Percentiles rank a stretch among this genome's conserved stretches.
Evolutionary conservation across 2,888 invertebrate species (phyloP).

Genomic region (Unio pictorum): DNA sequence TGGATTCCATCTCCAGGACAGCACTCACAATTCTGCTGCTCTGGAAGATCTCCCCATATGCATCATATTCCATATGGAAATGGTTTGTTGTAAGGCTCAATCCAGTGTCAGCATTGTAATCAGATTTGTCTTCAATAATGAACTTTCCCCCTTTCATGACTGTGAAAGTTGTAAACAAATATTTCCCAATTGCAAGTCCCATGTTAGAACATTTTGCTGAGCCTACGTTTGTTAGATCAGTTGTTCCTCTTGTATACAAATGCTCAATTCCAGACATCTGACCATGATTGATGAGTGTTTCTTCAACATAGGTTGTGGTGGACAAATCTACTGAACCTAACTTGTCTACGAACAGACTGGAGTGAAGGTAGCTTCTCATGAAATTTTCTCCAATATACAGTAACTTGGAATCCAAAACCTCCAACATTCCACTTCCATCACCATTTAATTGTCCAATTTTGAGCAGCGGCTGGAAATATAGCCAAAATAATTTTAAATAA

Average conservation of each 20-base stretch:
- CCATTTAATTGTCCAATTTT: slow-evolving; percentile 34
- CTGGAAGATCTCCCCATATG: slow-evolving; percentile 21
- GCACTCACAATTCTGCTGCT: slow-evolving; percentile 26
- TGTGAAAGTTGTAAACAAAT: slow-evolving; percentile 39
- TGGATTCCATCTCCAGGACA: slow-evolving; percentile 39
- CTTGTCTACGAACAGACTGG: slow-evolving; percentile 22
- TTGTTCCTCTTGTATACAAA: slow-evolving; percentile 34
- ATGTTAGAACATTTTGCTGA: slow-evolving; percentile 22
- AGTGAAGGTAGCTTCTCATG: slow-evolving; percentile 35
- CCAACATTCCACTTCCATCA: slow-evolving; percentile 42
- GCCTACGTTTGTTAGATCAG: slow-evolving; percentile 30
- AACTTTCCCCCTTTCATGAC: slow-evolving; percentile 31
- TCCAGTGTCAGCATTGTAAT: slow-evolving; percentile 19
- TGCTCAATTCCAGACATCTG: slow-evolving; percentile 43
- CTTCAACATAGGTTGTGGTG: slow-evolving; percentile 33
- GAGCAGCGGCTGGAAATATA: slow-evolving; percentile 9
- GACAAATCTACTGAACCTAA: slow-evolving; percentile 32
- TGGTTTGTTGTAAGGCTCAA: slow-evolving; percentile 22
- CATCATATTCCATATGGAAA: slow-evolving; percentile 33
- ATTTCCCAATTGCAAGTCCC: slow-evolving; percentile 16
- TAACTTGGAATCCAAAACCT: slow-evolving; percentile 19
- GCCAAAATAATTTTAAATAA: not conserved
- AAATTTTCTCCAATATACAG: slow-evolving; percentile 27
- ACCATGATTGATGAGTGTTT: slow-evolving; percentile 30
- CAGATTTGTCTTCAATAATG: slow-evolving; percentile 19